These are phyloP conservation scores for Euglossa dilemma DNA, from an alignment of 1,140 invertebrate genomes.

Conservation along the genomic window DNA sequence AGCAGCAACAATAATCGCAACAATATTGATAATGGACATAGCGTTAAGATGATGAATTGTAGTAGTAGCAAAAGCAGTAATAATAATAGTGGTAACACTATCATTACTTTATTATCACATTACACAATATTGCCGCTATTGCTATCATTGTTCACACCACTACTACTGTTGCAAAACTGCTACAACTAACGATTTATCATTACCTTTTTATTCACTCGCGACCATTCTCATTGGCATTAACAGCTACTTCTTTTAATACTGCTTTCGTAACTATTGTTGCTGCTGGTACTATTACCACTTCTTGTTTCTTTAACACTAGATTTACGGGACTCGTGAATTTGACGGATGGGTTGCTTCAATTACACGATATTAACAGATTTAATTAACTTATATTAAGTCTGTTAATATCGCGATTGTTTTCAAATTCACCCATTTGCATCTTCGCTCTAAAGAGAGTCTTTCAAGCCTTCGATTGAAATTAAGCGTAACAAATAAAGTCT, in stretches of 20 bases:
- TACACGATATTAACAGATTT: no score
- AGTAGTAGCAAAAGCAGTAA: conserved; percentile 30
- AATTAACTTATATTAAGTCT: no score
- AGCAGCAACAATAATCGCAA: conserved; percentile 11
- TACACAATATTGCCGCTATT: conserved; percentile 44
- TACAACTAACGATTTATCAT: conserved; percentile 18
- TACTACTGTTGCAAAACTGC: conserved; percentile 20
- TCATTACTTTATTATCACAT: conserved; percentile 48
- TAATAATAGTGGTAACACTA: conserved; percentile 46
- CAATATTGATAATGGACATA: neutral
- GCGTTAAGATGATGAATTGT: neutral
- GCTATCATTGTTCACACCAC: conserved; percentile 30
- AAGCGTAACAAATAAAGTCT: no score
- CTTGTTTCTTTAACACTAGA: no score
- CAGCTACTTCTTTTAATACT: neutral
- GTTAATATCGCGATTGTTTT: no score
- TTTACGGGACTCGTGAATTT: no score
- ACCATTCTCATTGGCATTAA: neutral
- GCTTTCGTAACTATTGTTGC: neutral
- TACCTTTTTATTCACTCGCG: neutral
- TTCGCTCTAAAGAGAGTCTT: no score
- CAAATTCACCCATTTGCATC: no score
- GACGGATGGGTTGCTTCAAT: no score
- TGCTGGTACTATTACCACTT: conserved; percentile 11
- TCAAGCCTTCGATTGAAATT: no score